Evolutionary conservation across 1,140 invertebrate species (phyloP).

Genomic region (Drosophila sp.): DNA sequence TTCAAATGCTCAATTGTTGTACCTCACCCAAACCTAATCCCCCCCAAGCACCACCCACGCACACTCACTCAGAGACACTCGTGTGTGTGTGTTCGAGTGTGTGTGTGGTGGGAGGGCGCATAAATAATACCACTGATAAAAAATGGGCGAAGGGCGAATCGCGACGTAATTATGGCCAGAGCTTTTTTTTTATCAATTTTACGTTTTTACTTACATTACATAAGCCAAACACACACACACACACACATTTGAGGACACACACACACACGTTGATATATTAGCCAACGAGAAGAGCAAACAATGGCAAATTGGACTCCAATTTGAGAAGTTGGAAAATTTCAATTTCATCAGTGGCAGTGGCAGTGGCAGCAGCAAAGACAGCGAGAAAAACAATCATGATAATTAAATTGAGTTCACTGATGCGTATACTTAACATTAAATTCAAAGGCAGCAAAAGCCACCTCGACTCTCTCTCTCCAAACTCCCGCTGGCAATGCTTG

Average conservation of each 20-base stretch:
- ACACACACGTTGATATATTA: constrained; percentile 56
- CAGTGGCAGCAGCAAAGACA: constrained; percentile 42
- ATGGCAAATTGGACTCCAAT: constrained; percentile 28
- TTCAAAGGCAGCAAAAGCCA: constrained; percentile 55
- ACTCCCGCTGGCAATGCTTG: constrained; percentile 11
- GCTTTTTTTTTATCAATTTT: constrained; percentile 63
- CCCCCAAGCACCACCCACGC: neutral
- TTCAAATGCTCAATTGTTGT: constrained; percentile 70
- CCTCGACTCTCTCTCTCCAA: constrained; percentile 9
- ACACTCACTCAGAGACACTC: constrained; percentile 34
- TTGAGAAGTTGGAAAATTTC: constrained; percentile 72
- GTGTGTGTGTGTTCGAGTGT: no score
- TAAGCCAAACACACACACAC: constrained; percentile 49
- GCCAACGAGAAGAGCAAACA: constrained; percentile 27
- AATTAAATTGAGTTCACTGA: constrained; percentile 82
- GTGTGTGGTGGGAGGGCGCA: constrained; percentile 59
- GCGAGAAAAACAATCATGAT: constrained; percentile 76
- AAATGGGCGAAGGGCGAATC: constrained; percentile 75
- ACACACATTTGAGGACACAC: constrained; percentile 32
- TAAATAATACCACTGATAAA: constrained; percentile 76
- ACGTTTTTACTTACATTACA: constrained; percentile 59
- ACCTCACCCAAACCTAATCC: constrained; percentile 34
- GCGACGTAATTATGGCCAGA: constrained; percentile 58
- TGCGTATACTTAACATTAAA: constrained; percentile 81
- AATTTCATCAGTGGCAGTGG: constrained; percentile 55